Conservation (phyloP, 2,888 invertebrate genomes). For the Argyra leucocephala region DNA sequence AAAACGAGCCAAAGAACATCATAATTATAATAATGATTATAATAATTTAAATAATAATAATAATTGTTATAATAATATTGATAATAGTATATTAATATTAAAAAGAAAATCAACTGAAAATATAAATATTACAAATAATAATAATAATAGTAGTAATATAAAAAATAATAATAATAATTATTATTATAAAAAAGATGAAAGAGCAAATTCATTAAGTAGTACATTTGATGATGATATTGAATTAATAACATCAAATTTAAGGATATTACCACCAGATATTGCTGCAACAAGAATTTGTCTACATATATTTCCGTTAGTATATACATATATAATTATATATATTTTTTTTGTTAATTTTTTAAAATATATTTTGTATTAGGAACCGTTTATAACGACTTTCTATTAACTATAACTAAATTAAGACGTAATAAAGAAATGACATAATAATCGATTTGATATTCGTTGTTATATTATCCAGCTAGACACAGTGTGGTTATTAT, state of each 20-base stretch:
- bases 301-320: slow-evolving; percentile 7
- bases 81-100: slow-evolving; percentile 1
- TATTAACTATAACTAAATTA: too few species aligned
- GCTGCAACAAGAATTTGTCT: neutral
- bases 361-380: too few species aligned
- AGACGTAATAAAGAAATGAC: too few species aligned
- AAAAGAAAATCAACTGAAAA: neutral
- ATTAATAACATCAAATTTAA: neutral
- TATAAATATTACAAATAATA: neutral
- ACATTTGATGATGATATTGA: neutral
- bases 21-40: slow-evolving; percentile 7
- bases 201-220: neutral
- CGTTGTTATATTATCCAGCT: too few species aligned
- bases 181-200: neutral
- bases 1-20: slow-evolving; percentile 22
- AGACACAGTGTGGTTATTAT: too few species aligned
- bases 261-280: neutral
- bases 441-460: too few species aligned
- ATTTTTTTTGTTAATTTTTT: neutral
- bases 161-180: neutral
- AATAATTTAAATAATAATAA: slow-evolving; percentile 12
- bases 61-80: neutral
- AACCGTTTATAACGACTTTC: too few species aligned
- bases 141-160: slow-evolving; percentile 9
- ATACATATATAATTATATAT: neutral